Evolutionary conservation across 2,113 vertebrate species (phyloP).

Genomic region (Taxidea taxus): DNA sequence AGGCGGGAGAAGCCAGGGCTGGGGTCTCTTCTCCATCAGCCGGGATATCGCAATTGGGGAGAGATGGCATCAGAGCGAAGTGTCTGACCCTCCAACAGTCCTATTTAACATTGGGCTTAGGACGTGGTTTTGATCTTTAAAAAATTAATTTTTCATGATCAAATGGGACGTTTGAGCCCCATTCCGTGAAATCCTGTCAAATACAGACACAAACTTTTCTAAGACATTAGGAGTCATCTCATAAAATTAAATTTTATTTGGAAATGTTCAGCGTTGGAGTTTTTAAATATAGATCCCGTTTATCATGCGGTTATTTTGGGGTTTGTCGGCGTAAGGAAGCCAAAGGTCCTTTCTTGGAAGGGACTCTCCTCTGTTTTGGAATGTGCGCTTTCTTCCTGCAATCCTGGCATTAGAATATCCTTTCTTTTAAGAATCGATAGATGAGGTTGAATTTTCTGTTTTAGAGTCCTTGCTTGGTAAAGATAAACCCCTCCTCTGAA

Average conservation of each 20-base stretch:
- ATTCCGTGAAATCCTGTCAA: neutral
- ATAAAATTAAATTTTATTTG: conserved; percentile 37
- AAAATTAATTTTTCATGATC: neutral
- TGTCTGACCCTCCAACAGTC: neutral
- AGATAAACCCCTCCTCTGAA: neutral
- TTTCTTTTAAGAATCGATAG: neutral
- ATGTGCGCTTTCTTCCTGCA: neutral
- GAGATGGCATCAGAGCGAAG: neutral
- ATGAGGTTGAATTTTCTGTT: neutral
- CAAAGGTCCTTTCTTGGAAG: neutral
- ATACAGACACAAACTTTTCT: neutral
- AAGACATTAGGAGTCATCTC: neutral
- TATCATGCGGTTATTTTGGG: neutral
- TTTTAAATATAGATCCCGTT: conserved; percentile 1
- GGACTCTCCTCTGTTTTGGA: neutral
- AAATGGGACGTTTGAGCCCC: neutral
- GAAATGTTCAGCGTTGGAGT: neutral
- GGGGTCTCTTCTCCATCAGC: no score
- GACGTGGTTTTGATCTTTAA: neutral
- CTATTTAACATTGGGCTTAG: neutral
- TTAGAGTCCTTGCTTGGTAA: neutral
- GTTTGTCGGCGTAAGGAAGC: neutral
- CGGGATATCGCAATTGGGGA: neutral
- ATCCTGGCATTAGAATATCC: neutral
- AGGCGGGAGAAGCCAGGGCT: neutral